phyloP scores from a whole-genome alignment of 2,797 vertebrate species.

The Mergus octosetaceus region DNA sequence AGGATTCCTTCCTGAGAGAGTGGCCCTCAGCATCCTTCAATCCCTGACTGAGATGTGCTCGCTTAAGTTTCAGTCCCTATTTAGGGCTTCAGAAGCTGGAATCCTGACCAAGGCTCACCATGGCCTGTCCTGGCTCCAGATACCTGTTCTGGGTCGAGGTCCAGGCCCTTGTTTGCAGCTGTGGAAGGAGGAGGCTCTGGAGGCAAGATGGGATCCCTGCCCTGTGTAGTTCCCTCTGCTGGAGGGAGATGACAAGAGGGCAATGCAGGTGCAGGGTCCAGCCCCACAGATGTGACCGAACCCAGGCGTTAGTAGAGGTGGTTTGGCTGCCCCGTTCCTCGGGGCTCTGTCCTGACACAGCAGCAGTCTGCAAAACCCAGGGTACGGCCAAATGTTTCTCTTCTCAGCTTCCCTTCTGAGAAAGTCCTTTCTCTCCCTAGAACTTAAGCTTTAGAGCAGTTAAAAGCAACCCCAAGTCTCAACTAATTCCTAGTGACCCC shows the following conservation, averaged over 20 bases:
- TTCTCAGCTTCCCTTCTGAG: background rate
- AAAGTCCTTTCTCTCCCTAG: background rate
- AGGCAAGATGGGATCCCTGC: constrained; percentile 7
- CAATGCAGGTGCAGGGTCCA: background rate
- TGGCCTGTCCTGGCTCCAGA: background rate
- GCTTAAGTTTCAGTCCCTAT: background rate
- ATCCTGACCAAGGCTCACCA: background rate
- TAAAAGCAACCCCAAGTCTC: background rate
- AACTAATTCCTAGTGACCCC: background rate
- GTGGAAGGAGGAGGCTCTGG: background rate
- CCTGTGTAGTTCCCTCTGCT: background rate
- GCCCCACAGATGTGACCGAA: fast-evolving
- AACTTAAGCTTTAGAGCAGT: background rate
- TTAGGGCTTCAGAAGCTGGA: background rate
- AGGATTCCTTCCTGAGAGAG: background rate
- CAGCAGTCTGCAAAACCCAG: background rate
- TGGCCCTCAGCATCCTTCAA: background rate
- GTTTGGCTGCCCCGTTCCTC: background rate
- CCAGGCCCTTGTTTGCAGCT: background rate
- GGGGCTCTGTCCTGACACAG: background rate
- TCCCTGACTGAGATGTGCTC: fast-evolving
- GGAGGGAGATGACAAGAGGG: background rate
- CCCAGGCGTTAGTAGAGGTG: background rate
- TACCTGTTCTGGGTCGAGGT: background rate
- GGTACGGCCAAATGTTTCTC: background rate